phyloP scores from a whole-genome alignment of 2,113 vertebrate genomes.

The Salvelinus namaycush region DNA sequence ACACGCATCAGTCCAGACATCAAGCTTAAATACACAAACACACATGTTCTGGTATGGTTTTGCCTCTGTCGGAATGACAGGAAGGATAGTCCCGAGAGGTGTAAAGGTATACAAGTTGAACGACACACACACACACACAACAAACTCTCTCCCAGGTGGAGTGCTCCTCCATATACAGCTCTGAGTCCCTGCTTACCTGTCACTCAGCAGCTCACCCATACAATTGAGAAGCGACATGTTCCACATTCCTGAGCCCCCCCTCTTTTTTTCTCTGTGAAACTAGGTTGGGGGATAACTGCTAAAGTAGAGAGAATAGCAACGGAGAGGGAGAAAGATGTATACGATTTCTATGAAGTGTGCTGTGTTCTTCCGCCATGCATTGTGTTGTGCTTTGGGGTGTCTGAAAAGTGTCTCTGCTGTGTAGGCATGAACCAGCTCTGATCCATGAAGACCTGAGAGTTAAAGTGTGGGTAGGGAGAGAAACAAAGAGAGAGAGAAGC shows the following conservation, averaged over 20 bases:
- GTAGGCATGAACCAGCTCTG: background rate
- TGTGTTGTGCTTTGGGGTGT: no score
- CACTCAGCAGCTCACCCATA: conserved; percentile 21
- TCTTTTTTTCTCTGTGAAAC: background rate
- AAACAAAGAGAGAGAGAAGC: conserved; percentile 43
- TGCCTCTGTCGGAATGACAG: background rate
- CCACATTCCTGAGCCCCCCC: conserved; percentile 38
- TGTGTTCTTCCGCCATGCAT: no score
- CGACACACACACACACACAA: background rate
- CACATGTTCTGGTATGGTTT: background rate
- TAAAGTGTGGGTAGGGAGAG: conserved; percentile 25
- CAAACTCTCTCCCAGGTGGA: background rate
- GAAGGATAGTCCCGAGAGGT: background rate
- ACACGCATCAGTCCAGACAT: background rate
- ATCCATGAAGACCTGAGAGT: background rate
- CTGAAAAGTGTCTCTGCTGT: background rate
- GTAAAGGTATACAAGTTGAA: background rate
- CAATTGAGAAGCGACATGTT: conserved; percentile 27
- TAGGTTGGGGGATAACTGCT: background rate
- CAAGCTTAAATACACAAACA: background rate
- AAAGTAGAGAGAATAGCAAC: background rate
- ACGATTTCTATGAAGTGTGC: background rate
- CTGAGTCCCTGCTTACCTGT: conserved; percentile 1
- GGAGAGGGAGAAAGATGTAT: conserved; percentile 4
- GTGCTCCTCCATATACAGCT: background rate